phyloP scores from a whole-genome alignment of 1,140 invertebrate species.

The Drosophila biarmipes region DNA sequence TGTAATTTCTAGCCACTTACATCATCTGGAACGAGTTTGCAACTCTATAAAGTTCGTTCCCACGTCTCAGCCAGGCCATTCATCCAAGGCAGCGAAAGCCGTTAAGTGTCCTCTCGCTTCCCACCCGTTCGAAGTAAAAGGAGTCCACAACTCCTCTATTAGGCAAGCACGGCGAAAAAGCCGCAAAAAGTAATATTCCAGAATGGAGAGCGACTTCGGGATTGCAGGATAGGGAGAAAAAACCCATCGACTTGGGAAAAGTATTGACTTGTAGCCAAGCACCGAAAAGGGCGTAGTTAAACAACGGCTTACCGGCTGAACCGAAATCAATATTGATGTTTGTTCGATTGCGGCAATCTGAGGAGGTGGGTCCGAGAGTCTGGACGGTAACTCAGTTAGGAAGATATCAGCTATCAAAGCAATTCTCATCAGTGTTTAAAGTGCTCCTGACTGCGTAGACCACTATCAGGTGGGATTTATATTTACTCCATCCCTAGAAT shows the following conservation, averaged over 20 bases:
- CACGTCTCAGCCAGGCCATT: constrained; percentile 33
- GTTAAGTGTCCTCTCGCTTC: constrained; percentile 58
- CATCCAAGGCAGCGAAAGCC: constrained; percentile 58
- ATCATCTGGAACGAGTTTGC: constrained; percentile 68
- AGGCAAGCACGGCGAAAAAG: constrained; percentile 44
- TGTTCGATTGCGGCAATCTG: constrained; percentile 35
- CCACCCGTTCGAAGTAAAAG: constrained; percentile 3
- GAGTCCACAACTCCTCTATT: constrained; percentile 18
- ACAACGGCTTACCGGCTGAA: constrained; percentile 46
- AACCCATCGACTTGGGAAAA: constrained; percentile 19
- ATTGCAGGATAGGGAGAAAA: neutral
- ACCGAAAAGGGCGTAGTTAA: constrained; percentile 49
- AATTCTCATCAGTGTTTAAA: neutral
- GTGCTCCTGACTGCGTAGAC: neutral
- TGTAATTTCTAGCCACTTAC: constrained; percentile 60
- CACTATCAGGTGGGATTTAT: neutral
- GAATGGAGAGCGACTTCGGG: neutral
- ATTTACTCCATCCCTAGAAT: neutral
- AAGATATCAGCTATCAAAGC: constrained; percentile 1
- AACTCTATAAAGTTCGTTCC: constrained; percentile 54
- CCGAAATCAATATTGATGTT: constrained; percentile 67
- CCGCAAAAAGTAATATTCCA: constrained; percentile 59
- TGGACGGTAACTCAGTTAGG: neutral
- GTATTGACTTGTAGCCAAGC: constrained; percentile 53
- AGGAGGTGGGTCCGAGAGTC: neutral